These are phyloP conservation scores for Lithobates sylvaticus DNA, from an alignment of 2,797 vertebrate species.

Conservation along the genomic window DNA sequence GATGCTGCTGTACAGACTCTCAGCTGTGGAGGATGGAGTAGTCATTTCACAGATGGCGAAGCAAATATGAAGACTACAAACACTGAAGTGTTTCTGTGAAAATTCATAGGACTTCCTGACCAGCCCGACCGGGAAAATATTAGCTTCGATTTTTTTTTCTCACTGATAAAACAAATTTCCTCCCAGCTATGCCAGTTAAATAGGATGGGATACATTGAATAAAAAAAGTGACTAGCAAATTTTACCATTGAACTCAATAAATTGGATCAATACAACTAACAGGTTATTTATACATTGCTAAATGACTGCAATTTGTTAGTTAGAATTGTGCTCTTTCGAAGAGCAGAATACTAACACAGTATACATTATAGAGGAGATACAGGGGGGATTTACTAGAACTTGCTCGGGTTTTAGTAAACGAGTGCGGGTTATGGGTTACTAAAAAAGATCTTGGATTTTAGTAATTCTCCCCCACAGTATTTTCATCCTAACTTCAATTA, in stretches of 20 bases:
- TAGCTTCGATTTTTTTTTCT: background rate
- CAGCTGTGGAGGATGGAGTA: constrained; percentile 45
- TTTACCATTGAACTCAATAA: background rate
- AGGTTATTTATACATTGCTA: too few relatives aligned
- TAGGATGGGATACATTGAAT: background rate
- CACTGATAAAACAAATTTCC: background rate
- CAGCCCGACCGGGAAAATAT: background rate
- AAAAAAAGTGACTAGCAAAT: background rate
- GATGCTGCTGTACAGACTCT: constrained; percentile 42
- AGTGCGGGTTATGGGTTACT: too few relatives aligned
- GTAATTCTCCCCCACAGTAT: too few relatives aligned
- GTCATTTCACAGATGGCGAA: constrained; percentile 46
- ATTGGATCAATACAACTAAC: background rate
- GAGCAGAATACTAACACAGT: too few relatives aligned
- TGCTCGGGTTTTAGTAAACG: too few relatives aligned
- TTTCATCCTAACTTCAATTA: too few relatives aligned
- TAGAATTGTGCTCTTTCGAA: too few relatives aligned
- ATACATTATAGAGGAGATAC: too few relatives aligned
- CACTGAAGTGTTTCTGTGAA: constrained; percentile 33
- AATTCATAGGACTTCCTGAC: constrained; percentile 12
- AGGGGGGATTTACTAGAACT: too few relatives aligned
- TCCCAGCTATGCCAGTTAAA: background rate
- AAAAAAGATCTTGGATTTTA: too few relatives aligned
- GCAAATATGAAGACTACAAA: constrained; percentile 31
- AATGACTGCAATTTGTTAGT: too few relatives aligned